phyloP scores from a whole-genome alignment of 2,113 vertebrate genomes.

The Podarcis raffonei region DNA sequence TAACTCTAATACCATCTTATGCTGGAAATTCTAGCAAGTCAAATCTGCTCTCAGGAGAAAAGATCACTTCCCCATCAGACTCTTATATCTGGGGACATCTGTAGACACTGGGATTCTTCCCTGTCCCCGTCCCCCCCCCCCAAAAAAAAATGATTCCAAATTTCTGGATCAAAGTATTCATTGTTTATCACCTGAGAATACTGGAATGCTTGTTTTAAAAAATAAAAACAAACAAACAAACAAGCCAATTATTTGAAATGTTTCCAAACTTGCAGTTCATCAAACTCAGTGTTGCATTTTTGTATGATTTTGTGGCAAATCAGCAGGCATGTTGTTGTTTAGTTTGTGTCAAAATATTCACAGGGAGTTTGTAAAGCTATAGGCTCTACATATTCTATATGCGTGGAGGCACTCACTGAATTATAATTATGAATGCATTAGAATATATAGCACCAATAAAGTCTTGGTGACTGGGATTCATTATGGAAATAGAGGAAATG shows the following conservation, averaged over 20 bases:
- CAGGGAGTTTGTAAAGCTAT: neutral
- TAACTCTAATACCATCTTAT: too few species aligned
- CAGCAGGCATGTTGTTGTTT: neutral
- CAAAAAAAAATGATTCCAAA: neutral
- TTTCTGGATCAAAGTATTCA: too few species aligned
- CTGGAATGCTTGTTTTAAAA: neutral
- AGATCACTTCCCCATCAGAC: too few species aligned
- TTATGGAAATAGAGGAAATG: neutral
- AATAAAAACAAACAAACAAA: neutral
- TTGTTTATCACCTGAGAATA: neutral
- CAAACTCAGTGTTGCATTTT: neutral
- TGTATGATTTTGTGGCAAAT: neutral
- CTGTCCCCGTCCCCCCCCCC: neutral
- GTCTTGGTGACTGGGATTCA: neutral
- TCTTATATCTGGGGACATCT: neutral
- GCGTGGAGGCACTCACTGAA: neutral
- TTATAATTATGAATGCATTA: slow-evolving; percentile 7
- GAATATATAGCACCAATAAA: neutral
- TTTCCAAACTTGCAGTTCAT: neutral
- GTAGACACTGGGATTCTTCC: neutral
- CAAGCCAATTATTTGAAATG: neutral
- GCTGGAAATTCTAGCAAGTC: too few species aligned
- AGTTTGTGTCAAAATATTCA: slow-evolving; percentile 5
- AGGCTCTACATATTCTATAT: neutral
- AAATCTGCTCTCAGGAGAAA: too few species aligned